Evolutionary conservation across 2,888 invertebrate species (phyloP).

Genomic region (Catocala sponsa): DNA sequence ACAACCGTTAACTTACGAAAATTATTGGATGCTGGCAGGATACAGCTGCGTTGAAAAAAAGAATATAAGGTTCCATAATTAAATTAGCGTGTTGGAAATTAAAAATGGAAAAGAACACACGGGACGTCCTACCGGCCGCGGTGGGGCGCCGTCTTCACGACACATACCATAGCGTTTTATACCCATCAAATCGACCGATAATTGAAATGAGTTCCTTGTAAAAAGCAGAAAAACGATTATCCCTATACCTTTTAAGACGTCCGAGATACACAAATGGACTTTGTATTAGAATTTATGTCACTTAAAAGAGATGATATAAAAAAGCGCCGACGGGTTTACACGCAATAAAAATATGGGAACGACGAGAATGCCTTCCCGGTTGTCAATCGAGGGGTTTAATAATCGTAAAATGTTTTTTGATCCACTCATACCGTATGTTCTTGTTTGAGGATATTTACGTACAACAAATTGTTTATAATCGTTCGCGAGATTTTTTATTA

Average conservation of each 20-base stretch:
- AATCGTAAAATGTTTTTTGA: slow-evolving; percentile 86
- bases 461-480: slow-evolving; percentile 46
- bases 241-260: slow-evolving; percentile 87
- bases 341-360: slow-evolving; percentile 87
- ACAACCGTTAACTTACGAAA: slow-evolving; percentile 73
- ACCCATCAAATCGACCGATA: slow-evolving; percentile 86
- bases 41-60: slow-evolving; percentile 76
- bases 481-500: slow-evolving; percentile 23
- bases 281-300: slow-evolving; percentile 88
- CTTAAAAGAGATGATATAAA: slow-evolving; percentile 86
- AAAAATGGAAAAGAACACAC: slow-evolving; percentile 72
- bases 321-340: slow-evolving; percentile 87
- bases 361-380: slow-evolving; percentile 83
- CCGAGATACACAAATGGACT: slow-evolving; percentile 88
- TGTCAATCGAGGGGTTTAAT: slow-evolving; percentile 86
- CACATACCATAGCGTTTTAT: slow-evolving; percentile 84
- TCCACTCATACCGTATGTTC: slow-evolving; percentile 68
- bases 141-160: slow-evolving; percentile 82
- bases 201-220: slow-evolving; percentile 88
- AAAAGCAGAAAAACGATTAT: slow-evolving; percentile 88
- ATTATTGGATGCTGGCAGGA: slow-evolving; percentile 75
- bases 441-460: slow-evolving; percentile 50
- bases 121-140: slow-evolving; percentile 75
- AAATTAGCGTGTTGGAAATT: slow-evolving; percentile 85
- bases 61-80: slow-evolving; percentile 76